Base-by-base conservation (phyloP, 1,140 invertebrate species). In the Spodoptera frugiperda region DNA sequence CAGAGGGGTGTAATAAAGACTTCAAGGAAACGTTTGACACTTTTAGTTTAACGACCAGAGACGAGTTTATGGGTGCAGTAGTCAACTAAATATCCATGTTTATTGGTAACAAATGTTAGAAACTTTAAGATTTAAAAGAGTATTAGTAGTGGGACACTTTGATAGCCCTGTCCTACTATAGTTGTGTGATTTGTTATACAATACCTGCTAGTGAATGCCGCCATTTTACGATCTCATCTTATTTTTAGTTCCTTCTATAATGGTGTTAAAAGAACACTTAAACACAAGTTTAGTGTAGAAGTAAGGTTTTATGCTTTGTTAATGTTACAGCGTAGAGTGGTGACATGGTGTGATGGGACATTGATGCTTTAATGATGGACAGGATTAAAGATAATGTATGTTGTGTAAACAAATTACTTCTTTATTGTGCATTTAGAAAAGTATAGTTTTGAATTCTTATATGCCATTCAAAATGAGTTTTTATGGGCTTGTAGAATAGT, bases 1-100 rank as follows among this genome's bases (percentile, higher is more conserved):
- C 25, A 0, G 17, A 68, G 48, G 46, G 65, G 14, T 17, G 14
- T 53, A 68, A 68, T 68, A 68, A 68, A 68, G 65, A 68, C 65
- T 72, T 71, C 67, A 54, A 71, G 49, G 51, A 72, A 72, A 30
- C 70, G 19, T 39, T 57, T 72, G 44, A 73, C 71, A 73, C 55
- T 73, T 55, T 55, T 17, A 73, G 21, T 59, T 73, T 73, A 30
- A 73, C 44, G 39, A 59, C 2, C 19, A 5, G 2, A 12, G 33
- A 30, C 21, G 17, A 55, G 21, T 73, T 73, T 59, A 73, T 55
- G 71, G 61, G n/a, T 44, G 53, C 30, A 48, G 19, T 15, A 48
- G 55, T 57, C 54, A 49, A 19, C 33, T 73, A 73, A 73, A 61
- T 49, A 59, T 61, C 17, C 10, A 44, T 61, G 71, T 73, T 73